phyloP scores from a whole-genome alignment of 2,888 invertebrate species.

The Rhodophaea formosa region DNA sequence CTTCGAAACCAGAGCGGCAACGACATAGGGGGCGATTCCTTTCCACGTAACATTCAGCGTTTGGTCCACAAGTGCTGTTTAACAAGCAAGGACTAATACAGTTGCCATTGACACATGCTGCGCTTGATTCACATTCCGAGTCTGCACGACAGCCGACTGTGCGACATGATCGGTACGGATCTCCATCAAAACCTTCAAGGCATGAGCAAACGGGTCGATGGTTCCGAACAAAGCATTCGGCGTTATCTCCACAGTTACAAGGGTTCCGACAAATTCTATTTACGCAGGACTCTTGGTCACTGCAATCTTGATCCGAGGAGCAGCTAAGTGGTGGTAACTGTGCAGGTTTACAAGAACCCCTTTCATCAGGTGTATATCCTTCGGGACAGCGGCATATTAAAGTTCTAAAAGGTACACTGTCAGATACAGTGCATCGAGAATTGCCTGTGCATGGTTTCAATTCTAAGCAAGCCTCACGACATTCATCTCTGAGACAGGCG shows the following conservation, averaged over 20 bases:
- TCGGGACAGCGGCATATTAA: constrained; percentile 94
- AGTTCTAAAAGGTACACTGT: constrained; percentile 92
- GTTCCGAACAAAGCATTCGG: constrained; percentile 89
- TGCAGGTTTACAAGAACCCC: constrained; percentile 88
- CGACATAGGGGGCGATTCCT: constrained; percentile 88
- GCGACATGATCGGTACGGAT: constrained; percentile 90
- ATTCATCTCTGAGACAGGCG: constrained; percentile 89
- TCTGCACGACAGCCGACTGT: constrained; percentile 91
- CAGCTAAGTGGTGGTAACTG: constrained; percentile 88
- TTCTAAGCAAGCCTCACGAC: constrained; percentile 89
- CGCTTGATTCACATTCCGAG: constrained; percentile 90
- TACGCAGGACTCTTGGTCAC: constrained; percentile 89
- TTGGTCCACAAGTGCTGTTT: constrained; percentile 89
- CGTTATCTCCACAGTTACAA: constrained; percentile 92
- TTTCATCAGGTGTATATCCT: constrained; percentile 89
- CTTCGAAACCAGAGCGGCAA: constrained; percentile 90
- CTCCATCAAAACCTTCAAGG: constrained; percentile 90
- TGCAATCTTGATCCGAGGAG: constrained; percentile 89
- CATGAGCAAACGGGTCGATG: constrained; percentile 94
- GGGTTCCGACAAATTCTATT: constrained; percentile 93
- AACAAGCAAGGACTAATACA: constrained; percentile 93
- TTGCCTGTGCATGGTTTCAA: constrained; percentile 88
- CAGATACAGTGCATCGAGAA: constrained; percentile 90
- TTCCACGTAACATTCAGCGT: constrained; percentile 90
- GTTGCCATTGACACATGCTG: constrained; percentile 91